Evolutionary conservation across 2,888 invertebrate species (phyloP).

Genomic region (Pachycephus smyrnensis): DNA sequence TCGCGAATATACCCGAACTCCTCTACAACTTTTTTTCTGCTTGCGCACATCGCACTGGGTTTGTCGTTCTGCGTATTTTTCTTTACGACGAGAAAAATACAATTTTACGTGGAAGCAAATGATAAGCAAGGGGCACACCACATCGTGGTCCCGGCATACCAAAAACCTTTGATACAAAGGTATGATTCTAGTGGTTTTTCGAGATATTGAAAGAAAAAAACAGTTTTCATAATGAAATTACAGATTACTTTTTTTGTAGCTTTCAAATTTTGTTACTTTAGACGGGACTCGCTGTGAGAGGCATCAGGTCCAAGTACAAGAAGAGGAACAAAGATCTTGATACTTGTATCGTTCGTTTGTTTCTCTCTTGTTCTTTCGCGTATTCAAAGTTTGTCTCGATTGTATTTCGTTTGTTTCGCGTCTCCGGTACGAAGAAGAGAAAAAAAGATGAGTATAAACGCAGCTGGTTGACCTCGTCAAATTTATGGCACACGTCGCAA

Average conservation of each 20-base stretch:
- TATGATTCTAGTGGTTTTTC: neutral
- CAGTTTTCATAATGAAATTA: neutral
- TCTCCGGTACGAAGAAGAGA: neutral
- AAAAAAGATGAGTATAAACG: neutral
- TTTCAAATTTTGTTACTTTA: neutral
- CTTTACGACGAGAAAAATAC: neutral
- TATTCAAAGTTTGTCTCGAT: neutral
- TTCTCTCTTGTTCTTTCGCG: neutral
- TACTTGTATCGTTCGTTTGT: neutral
- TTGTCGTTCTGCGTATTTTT: neutral
- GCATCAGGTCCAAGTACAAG: too few species aligned
- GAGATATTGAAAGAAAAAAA: neutral
- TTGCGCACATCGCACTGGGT: neutral
- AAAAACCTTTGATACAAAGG: neutral
- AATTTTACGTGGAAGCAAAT: neutral
- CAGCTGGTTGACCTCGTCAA: neutral
- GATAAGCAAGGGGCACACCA: neutral
- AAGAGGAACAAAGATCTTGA: neutral
- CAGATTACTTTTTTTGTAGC: neutral
- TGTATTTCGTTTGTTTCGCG: neutral
- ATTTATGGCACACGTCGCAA: neutral
- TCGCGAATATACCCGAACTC: neutral
- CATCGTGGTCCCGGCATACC: neutral
- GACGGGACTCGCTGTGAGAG: neutral
- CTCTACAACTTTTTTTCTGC: neutral